Percentiles rank a stretch among this genome's conserved stretches.
phyloP scores from a whole-genome alignment of 92 coral and sea anemone species.

The Epizoanthus ramosus region DNA sequence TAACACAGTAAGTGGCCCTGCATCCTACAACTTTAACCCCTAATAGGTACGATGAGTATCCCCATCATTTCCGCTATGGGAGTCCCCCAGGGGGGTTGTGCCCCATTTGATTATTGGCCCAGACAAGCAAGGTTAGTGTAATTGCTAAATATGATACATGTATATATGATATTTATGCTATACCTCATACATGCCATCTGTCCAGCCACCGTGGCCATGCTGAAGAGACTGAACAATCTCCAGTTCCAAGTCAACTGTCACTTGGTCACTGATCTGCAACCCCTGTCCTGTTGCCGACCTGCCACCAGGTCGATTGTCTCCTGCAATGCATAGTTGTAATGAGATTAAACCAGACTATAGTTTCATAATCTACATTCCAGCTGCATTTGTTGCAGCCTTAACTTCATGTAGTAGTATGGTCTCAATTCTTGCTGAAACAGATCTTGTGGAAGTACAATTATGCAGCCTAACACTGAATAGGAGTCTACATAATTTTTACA shows the following conservation, averaged over 20 bases:
- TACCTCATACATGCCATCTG: constrained; percentile 99
- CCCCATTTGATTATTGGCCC: neutral
- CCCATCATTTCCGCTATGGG: too few species aligned
- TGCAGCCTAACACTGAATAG: too few species aligned
- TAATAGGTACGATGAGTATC: too few species aligned
- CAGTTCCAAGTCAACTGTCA: constrained; percentile 95
- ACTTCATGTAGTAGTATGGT: too few species aligned
- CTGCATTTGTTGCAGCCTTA: neutral
- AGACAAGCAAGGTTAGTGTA: neutral
- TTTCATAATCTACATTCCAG: neutral
- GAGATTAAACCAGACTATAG: neutral
- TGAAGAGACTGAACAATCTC: constrained; percentile 98
- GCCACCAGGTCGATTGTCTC: constrained; percentile 84
- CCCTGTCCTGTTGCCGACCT: constrained; percentile 73
- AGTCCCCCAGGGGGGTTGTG: neutral
- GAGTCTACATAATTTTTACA: too few species aligned
- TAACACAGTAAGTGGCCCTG: too few species aligned
- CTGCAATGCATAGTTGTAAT: constrained; percentile 37
- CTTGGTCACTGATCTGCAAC: constrained; percentile 93
- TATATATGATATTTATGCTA: neutral
- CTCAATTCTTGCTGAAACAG: too few species aligned
- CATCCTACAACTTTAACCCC: too few species aligned
- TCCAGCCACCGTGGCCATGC: constrained; percentile 99
- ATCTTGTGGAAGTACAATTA: too few species aligned
- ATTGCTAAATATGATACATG: too few species aligned